Evolutionary conservation across 1,140 invertebrate species (phyloP), one percentile per base, ranked within the genome.

Genomic region (Yoshiicerus persimilis): DNA sequence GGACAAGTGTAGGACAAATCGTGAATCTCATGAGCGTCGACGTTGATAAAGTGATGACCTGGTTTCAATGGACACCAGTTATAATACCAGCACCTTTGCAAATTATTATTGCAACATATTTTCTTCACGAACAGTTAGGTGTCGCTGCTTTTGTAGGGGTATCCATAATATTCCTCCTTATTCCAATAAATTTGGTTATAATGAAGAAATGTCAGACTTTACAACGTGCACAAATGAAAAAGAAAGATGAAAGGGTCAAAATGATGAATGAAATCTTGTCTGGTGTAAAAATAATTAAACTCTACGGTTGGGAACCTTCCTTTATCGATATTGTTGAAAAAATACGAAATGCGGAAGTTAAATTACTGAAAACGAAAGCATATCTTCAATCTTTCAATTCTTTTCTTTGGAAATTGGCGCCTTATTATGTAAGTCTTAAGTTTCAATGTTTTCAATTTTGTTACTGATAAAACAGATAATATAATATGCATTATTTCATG

Each of bases 11-110:
- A n/a, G n/a, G n/a, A n/a, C n/a, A n/a, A 94, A 96, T 97, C 91
- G 97, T 98, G 0, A 98, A 98, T 92, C 92, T 99, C 80, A 98
- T 98, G 97, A 96, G 97, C 0, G 96, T 97, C 0, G 96, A 98
- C 92, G 94, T 94, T 5, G 95, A 96, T 91, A 93, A 96, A 91
- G 96, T 98, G 91, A 95, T 97, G 94, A 97, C 98, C 91, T 93
- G 98, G 34, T 96, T 95, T 2, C 95, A 96, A 0, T 99, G 98
- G 92, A 93, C 99, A 87, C 98, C 99, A 92, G 97, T 98, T 95
- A 95, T 99, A 90, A 99, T 75, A 36, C 99, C 98, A 0, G 97
- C 97, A 2, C 98, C 98, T 0, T 93, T 99, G 13, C 92, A 92
- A 86, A 92, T 93, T 4, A 41, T 87, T 27, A 30, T 93, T 6